Evolutionary conservation across 2,113 vertebrate species (phyloP).

Genomic region (Trogon melanurus): DNA sequence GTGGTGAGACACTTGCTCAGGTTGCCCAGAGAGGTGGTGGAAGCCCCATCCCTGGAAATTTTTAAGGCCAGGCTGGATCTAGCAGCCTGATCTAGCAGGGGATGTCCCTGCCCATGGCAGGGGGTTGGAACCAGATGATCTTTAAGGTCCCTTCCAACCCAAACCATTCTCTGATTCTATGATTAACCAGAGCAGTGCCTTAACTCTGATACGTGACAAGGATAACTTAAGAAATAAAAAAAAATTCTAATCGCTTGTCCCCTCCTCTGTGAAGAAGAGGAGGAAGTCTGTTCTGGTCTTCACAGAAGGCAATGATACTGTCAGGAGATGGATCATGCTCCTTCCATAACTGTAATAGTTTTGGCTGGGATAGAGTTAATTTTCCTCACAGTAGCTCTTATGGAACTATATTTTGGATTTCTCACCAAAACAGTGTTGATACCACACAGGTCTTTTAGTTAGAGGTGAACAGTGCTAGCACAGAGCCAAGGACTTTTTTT

Average conservation of each 20-base stretch:
- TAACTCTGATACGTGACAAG: not conserved
- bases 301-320: not conserved
- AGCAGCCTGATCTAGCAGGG: too few relatives aligned
- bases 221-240: not conserved
- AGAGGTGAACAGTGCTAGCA: not conserved
- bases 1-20: too few relatives aligned
- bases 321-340: fast-evolving
- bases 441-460: not conserved
- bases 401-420: not conserved
- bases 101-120: too few relatives aligned
- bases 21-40: too few relatives aligned
- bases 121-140: too few relatives aligned
- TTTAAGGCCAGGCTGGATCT: too few relatives aligned
- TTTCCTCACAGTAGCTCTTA: not conserved
- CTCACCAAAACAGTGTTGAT: not conserved
- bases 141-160: too few relatives aligned
- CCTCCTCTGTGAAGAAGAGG: not conserved
- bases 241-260: not conserved
- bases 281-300: not conserved
- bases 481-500: not conserved
- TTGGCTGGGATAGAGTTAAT: not conserved
- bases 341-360: not conserved
- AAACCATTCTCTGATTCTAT: too few relatives aligned
- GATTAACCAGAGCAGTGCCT: too few relatives aligned
- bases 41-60: too few relatives aligned